Percentiles rank a stretch among this genome's conserved stretches.
Conservation (phyloP, 1,140 invertebrate species). For the Philopotamus ludificatus region DNA sequence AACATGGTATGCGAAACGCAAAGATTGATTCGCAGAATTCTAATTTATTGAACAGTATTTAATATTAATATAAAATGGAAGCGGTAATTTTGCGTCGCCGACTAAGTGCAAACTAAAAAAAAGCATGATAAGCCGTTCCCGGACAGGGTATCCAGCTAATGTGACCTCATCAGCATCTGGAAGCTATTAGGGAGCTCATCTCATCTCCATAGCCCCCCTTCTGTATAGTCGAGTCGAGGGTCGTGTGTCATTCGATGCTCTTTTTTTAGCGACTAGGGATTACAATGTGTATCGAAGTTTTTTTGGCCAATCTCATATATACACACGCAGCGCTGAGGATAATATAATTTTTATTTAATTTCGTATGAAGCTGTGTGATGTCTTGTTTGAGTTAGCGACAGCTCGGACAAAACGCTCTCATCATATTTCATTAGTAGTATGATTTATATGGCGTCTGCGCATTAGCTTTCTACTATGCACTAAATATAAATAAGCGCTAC, state of each 20-base stretch:
- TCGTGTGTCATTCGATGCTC: slow-evolving; percentile 28
- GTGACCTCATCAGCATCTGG: slow-evolving; percentile 32
- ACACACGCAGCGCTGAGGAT: no score
- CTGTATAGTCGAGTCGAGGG: slow-evolving; percentile 10
- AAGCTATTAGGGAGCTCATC: slow-evolving; percentile 33
- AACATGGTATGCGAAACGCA: not conserved
- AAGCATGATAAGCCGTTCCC: slow-evolving; percentile 7
- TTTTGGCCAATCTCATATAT: no score
- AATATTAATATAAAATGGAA: no score
- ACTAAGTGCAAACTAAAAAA: not conserved
- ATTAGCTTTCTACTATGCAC: not conserved
- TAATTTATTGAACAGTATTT: slow-evolving; percentile 1
- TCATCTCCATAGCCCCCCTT: slow-evolving; percentile 29
- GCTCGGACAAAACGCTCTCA: slow-evolving; percentile 12
- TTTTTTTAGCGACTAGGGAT: no score
- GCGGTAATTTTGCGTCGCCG: no score
- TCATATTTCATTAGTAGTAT: slow-evolving; percentile 16
- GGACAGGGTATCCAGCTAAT: slow-evolving; percentile 13
- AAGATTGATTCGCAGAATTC: not conserved
- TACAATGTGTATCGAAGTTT: no score
- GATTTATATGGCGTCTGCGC: slow-evolving; percentile 20
- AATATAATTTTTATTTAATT: no score
- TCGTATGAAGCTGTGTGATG: not conserved
- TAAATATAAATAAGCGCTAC: no score
- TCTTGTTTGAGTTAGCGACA: slow-evolving; percentile 6